Evolutionary conservation across 2,113 vertebrate genomes (phyloP), one percentile per base, ranked within the genome.

Genomic region (Solea senegalensis): DNA sequence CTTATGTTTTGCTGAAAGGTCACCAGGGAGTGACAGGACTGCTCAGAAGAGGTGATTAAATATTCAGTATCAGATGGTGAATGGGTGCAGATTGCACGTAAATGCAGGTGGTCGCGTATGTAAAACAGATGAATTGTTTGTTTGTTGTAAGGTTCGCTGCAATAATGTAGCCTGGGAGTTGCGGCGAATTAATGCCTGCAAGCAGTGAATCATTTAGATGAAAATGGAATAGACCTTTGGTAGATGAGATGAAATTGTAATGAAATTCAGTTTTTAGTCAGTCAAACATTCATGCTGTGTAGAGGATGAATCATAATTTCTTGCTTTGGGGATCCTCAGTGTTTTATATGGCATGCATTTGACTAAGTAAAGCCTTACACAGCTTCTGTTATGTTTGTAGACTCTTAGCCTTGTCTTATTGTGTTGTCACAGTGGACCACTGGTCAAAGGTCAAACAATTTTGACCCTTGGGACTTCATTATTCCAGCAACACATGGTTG

Each of bases 51-150:
- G 10, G n/a, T 65, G 74, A 82, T 80, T 67, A 50, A 64, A 69
- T 68, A 9, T 21, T 1, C 21, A 21, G 21, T 58, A 80, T 69
- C 51, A 48, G 68, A 58, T 77, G 74, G 78, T 52, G 40, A 69
- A 87, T 73, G 51, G 44, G 57, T 74, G 45, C 48, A 28, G 66
- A 46, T 59, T 14, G 15, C 21, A 60, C 56, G 74, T 59, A 71
- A 83, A 56, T 14, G 39, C 0, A 9, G 65, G 41, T 56, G 28
- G 60, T 44, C 63, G 41, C 26, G 40, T 76, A 49, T 78, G 61
- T 74, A 45, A 49, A 75, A 70, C 27, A 54, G 64, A 77, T 61
- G 46, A 70, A 51, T 39, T 72, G 64, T 85, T 62, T 45, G 16
- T 53, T 12, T 53, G 21, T 41, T 26, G 26, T 46, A 28, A 59